Evolutionary conservation across 2,113 vertebrate species (phyloP).

Genomic region (Stegastes partitus): DNA sequence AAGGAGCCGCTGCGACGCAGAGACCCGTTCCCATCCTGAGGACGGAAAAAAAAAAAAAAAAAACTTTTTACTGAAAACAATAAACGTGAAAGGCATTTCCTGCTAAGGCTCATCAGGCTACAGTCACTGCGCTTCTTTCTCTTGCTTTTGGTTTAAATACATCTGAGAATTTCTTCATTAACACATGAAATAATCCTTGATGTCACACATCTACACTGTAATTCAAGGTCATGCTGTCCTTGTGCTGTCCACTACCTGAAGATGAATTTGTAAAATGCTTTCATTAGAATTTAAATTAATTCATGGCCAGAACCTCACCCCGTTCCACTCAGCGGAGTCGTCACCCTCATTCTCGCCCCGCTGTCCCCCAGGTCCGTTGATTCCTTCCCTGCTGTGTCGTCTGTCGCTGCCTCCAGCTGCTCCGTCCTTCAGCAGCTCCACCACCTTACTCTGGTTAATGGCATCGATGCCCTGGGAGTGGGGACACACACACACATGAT

Average conservation of each 20-base stretch:
- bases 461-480: constrained; percentile 88
- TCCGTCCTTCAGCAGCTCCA: constrained; percentile 91
- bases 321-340: constrained; percentile 89
- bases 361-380: constrained; percentile 44
- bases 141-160: neutral
- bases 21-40: constrained; percentile 88
- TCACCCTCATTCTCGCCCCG: constrained; percentile 82
- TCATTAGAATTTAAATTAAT: no score
- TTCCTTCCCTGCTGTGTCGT: constrained; percentile 82
- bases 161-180: neutral
- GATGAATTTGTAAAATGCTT: no score
- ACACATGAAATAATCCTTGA: no score
- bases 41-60: no score
- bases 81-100: no score
- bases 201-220: no score
- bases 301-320: constrained; percentile 79
- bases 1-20: constrained; percentile 90
- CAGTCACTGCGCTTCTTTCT: neutral
- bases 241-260: no score
- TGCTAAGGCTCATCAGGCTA: no score
- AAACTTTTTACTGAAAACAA: neutral
- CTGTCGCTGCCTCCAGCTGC: constrained; percentile 76
- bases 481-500: neutral
- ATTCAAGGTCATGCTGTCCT: no score
- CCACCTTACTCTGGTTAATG: constrained; percentile 91